Base-by-base conservation (phyloP, 2,888 invertebrate genomes). In the Odontomyia ornata region DNA sequence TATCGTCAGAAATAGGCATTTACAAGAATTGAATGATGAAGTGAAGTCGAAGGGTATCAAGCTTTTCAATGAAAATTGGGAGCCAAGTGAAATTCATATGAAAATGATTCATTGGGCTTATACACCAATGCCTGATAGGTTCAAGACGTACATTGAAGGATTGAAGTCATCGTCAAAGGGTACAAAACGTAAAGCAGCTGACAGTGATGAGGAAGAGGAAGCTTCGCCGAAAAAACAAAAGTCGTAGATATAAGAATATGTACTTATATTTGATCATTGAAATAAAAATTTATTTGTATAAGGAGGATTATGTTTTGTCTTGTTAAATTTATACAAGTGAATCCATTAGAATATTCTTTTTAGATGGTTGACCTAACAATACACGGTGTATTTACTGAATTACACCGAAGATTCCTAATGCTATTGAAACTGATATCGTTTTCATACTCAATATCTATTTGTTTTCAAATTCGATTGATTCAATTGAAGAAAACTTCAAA, bases 71-170 rank as follows among this genome's bases (percentile, higher is more conserved):
- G 89, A 89, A 0, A 88, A 90, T 78, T 92, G 92, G 43, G 88
- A 92, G 64, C 94, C 94, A 0, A 91, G 91, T 0, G 87, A 89
- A 56, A 90, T 91, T 76, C 94, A 94, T 81, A 82, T 92, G 78
- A 88, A 91, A 81, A 86, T 93, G 82, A 89, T 94, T 62, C 87
- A 93, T 76, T 93, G 93, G 93, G 93, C 91, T 0, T 94, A 93
- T 82, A 93, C 93, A 65, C 92, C 93, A 0, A 93, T 93, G 79
- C 89, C 90, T 0, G 89, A 89, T 30, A 91, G 90, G 82, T 88
- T 93, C 1, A 93, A 93, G 83, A 91, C 89, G 79, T 89, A 87
- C 78, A 81, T 89, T 57, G 86, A 88, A 21, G 84, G 83, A 56
- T 67, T 79, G 30, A 79, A 77, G 1, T 80, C 81, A 64, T 71